Percentiles rank a stretch among this genome's conserved stretches.
phyloP scores from a whole-genome alignment of 2,797 vertebrate genomes.

The Peromyscus eremicus region DNA sequence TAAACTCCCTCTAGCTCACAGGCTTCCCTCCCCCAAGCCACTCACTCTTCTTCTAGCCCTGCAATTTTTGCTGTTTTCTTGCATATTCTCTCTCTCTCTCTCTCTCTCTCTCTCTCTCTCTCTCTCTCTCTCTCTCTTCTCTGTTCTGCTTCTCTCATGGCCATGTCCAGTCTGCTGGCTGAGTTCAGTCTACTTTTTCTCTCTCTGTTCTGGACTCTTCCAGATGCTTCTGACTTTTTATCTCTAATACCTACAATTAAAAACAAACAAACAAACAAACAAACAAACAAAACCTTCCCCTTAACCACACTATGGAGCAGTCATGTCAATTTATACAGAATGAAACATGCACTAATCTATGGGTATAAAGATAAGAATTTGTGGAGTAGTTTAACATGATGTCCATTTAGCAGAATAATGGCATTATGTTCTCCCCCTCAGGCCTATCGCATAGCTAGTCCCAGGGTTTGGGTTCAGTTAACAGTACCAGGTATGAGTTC shows the following conservation, averaged over 20 bases:
- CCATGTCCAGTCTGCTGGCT: background rate
- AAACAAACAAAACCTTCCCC: background rate
- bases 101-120: background rate
- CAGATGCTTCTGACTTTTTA: background rate
- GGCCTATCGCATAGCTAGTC: background rate
- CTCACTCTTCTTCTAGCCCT: background rate
- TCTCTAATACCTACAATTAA: background rate
- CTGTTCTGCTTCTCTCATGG: background rate
- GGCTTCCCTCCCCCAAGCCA: too few relatives aligned
- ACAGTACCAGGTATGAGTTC: background rate
- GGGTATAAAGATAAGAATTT: background rate
- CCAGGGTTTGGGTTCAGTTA: background rate
- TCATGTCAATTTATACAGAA: background rate
- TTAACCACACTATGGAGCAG: background rate
- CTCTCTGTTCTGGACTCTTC: background rate
- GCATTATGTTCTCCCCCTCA: background rate
- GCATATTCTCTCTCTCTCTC: too few relatives aligned
- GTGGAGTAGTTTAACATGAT: background rate
- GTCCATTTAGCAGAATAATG: background rate
- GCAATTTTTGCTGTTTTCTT: background rate
- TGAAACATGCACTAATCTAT: too few relatives aligned
- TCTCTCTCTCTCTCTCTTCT: background rate
- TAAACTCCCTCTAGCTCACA: too few relatives aligned
- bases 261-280: too few relatives aligned
- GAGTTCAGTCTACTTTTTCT: background rate